Conservation (phyloP, 2,797 vertebrate genomes). For the Ambastaia sidthimunki region DNA sequence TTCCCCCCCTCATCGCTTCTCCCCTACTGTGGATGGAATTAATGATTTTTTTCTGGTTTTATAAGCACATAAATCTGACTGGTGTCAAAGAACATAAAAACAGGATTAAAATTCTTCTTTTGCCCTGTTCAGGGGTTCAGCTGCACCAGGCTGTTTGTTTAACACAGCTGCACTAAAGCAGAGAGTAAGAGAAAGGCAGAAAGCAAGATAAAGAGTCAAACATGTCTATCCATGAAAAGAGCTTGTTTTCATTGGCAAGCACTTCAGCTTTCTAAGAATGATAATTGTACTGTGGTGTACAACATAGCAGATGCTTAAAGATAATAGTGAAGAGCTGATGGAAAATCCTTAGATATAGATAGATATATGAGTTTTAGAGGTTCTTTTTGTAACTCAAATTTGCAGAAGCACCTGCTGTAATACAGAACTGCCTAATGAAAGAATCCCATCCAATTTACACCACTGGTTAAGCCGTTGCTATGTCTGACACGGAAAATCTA, state of each 20-base stretch:
- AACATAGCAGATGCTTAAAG: conserved; percentile 62
- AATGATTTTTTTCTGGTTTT: conserved; percentile 70
- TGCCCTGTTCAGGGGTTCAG: conserved; percentile 79
- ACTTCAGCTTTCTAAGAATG: conserved; percentile 65
- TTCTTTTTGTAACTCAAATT: not conserved
- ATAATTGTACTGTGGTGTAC: conserved; percentile 70
- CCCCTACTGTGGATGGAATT: conserved; percentile 67
- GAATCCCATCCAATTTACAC: not conserved
- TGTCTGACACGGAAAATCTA: not conserved
- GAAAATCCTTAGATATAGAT: conserved; percentile 54
- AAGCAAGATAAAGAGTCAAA: conserved; percentile 45
- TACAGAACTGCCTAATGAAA: not conserved
- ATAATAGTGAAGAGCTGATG: conserved; percentile 25
- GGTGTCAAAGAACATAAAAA: conserved; percentile 75
- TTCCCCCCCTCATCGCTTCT: conserved; percentile 3
- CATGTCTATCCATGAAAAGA: conserved; percentile 73
- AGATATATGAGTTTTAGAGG: not conserved
- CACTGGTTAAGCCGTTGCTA: not conserved
- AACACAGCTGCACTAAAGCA: conserved; percentile 75
- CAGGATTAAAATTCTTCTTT: conserved; percentile 84
- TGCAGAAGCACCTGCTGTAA: not conserved
- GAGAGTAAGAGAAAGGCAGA: conserved; percentile 46
- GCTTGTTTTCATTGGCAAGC: conserved; percentile 75
- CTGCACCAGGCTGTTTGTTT: conserved; percentile 80
- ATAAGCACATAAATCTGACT: conserved; percentile 81